Percentiles rank a stretch among this genome's conserved stretches.
Evolutionary conservation across 2,113 vertebrate genomes (phyloP).

Genomic region (Vombatus ursinus): DNA sequence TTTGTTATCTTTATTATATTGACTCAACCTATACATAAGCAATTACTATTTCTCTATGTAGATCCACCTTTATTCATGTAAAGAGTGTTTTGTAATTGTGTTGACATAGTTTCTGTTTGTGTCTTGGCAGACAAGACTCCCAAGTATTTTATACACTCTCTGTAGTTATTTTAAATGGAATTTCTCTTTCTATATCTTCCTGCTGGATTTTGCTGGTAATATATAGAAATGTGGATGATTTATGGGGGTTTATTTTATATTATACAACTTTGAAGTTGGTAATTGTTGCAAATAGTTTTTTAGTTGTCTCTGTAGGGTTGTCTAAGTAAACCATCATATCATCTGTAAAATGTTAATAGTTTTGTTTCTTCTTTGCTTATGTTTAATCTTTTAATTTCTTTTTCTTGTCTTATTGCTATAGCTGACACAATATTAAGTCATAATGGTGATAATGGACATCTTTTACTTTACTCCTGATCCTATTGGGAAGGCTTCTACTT

Average conservation of each 20-base stretch:
- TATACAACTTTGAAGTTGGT: neutral
- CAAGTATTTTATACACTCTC: neutral
- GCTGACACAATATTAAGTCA: neutral
- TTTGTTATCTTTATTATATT: neutral
- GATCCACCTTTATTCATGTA: neutral
- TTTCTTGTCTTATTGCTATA: neutral
- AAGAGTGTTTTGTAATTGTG: neutral
- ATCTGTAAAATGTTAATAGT: neutral
- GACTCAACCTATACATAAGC: neutral
- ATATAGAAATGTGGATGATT: neutral
- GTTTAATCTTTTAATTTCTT: neutral
- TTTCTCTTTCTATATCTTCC: neutral
- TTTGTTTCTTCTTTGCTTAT: neutral
- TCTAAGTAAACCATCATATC: neutral
- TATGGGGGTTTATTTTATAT: neutral
- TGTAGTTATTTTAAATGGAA: neutral
- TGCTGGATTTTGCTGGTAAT: neutral
- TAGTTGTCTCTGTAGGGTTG: neutral
- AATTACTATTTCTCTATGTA: neutral
- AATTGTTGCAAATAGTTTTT: neutral
- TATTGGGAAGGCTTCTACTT: neutral
- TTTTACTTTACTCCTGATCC: neutral
- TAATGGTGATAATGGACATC: neutral
- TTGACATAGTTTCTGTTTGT: neutral
- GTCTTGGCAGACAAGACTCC: neutral